Percentiles rank a stretch among this genome's conserved stretches.
phyloP scores from a whole-genome alignment of 2,113 vertebrate genomes.

The Mesocricetus auratus region DNA sequence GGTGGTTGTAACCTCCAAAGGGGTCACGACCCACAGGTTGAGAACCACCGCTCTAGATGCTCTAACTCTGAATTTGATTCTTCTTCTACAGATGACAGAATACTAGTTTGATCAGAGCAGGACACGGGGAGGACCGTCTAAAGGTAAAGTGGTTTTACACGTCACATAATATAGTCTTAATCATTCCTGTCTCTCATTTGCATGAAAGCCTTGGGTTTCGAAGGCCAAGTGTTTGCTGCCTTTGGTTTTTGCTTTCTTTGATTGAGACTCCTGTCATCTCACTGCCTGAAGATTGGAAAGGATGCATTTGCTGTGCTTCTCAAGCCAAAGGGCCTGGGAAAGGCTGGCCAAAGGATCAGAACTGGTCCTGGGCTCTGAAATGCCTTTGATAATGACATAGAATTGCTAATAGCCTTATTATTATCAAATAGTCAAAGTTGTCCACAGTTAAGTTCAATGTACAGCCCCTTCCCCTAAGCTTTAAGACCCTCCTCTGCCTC shows the following conservation, averaged over 20 bases:
- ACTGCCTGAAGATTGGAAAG: neutral
- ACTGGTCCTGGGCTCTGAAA: neutral
- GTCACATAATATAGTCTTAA: neutral
- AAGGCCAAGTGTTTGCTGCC: neutral
- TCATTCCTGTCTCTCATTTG: neutral
- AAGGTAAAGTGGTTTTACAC: neutral
- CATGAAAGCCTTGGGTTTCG: neutral
- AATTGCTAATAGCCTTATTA: neutral
- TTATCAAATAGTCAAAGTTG: constrained; percentile 14
- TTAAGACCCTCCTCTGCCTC: neutral
- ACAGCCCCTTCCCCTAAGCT: neutral
- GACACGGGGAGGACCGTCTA: neutral
- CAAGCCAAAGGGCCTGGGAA: neutral
- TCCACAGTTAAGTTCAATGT: neutral
- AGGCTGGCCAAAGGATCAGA: neutral
- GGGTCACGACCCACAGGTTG: neutral
- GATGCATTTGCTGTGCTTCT: neutral
- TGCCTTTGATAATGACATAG: neutral
- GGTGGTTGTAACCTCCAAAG: neutral
- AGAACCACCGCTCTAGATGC: neutral
- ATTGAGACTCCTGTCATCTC: neutral
- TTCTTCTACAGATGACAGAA: neutral
- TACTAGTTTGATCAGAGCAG: rapidly evolving
- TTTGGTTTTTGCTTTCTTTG: neutral
- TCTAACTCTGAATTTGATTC: neutral